Base-by-base conservation (phyloP, 2,888 invertebrate genomes). In the Idaea straminata region DNA sequence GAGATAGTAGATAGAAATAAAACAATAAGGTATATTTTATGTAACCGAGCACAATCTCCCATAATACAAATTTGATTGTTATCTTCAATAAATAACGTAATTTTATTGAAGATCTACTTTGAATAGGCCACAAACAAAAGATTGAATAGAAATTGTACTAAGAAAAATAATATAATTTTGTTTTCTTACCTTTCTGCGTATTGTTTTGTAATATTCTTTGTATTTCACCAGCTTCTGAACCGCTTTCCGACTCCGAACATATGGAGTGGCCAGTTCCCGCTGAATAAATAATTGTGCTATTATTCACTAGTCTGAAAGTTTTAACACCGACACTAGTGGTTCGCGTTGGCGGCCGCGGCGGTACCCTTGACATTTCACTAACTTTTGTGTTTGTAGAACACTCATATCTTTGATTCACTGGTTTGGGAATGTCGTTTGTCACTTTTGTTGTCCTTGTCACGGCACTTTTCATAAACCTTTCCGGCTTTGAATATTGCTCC, bases 221-320 rank as follows among this genome's bases (percentile, higher is more conserved):
- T 67, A 96, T 94, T 86, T 96, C 96, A 5, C 95, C 95, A 58
- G 95, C 95, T 81, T 96, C 96, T 59, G 95, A 95, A 35, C 95
- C 95, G 79, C 95, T 95, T 82, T 96, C 96, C 69, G 95, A 95
- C 77, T 95, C 95, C 5, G 94, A 94, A 71, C 84, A 88, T 67
- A 85, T 63, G n/a, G 82, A 81, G 69, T 81, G 76, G 62, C 77
- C 79, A 59, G 74, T 77, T 65, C 76, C 71, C 15, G 72, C 61
- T 64, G 75, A 66, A 69, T 76, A 61, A 64, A 61, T 70, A 72
- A 70, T 73, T 69, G 76, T 86, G 73, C 72, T 80, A 77, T 78
- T 83, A 66, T 75, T 76, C 61, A 76, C 68, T 34, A 77, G 68
- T 73, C 76, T 77, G 16, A 74, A 66, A 70, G 68, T 79, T 77